A percentile compares a stretch with the other conserved stretches of the same genome.
Evolutionary conservation across 2,797 vertebrate genomes (phyloP).

Genomic region (Morelia viridis): DNA sequence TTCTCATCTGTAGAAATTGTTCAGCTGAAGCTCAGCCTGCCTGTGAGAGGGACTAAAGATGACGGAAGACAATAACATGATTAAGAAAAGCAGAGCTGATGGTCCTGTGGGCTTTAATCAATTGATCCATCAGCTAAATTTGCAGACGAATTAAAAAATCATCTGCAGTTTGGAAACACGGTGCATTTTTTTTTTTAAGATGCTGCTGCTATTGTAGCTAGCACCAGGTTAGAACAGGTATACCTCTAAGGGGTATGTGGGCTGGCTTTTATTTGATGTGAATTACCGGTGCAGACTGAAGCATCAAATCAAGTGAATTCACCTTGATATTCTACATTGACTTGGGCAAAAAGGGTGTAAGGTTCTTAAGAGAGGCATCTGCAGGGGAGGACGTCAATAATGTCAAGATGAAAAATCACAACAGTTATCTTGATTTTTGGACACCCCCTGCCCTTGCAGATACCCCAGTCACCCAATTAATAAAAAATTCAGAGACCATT

Average conservation of each 20-base stretch:
- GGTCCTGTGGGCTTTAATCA: not conserved
- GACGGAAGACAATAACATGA: not conserved
- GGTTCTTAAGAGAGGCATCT: not conserved
- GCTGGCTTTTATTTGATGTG: not conserved
- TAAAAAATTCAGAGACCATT: not conserved
- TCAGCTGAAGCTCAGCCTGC: slow-evolving; percentile 15
- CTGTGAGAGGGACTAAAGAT: not conserved
- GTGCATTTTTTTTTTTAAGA: not conserved
- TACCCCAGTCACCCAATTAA: not conserved
- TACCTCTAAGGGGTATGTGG: not conserved
- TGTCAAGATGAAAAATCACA: not conserved
- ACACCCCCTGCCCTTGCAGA: not conserved
- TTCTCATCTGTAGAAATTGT: slow-evolving; percentile 38
- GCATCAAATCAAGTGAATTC: not conserved
- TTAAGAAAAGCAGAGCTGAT: not conserved
- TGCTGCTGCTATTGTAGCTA: not conserved
- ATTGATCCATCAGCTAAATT: not conserved
- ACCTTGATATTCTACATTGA: not conserved
- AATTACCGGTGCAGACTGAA: not conserved
- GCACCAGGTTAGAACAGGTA: not conserved
- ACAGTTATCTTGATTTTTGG: not conserved
- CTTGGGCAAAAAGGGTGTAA: not conserved
- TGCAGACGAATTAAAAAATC: not conserved
- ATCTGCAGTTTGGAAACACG: not conserved
- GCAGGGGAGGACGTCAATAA: not conserved